A percentile compares a stretch with the other conserved stretches of the same genome.
phyloP scores from a whole-genome alignment of 1,140 invertebrate species.

The Apis cerana region DNA sequence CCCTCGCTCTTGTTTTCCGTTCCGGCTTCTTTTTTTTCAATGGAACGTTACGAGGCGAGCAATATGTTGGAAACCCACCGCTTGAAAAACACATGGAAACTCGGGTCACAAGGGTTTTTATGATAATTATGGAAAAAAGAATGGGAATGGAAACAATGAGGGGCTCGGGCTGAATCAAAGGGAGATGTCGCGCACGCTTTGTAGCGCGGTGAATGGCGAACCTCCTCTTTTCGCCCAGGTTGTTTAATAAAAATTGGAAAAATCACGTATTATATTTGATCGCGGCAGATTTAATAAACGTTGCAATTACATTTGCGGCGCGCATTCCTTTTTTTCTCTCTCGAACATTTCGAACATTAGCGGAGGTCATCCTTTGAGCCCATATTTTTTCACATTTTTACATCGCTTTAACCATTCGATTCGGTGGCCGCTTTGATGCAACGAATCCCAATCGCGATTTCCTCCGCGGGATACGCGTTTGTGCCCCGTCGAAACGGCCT shows the following conservation, averaged over 20 bases:
- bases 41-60: too few species aligned
- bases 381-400: background rate
- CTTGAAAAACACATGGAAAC: background rate
- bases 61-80: background rate
- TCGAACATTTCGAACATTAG: background rate
- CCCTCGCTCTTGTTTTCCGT: background rate
- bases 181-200: background rate
- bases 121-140: constrained; percentile 10
- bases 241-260: constrained; percentile 8
- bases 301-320: background rate
- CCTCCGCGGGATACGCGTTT: background rate
- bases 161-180: background rate
- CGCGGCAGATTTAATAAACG: background rate
- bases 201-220: background rate
- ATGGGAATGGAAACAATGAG: background rate
- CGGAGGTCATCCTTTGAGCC: background rate
- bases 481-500: too few species aligned
- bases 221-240: background rate
- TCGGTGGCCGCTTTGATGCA: background rate
- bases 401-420: background rate
- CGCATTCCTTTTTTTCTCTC: background rate
- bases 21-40: background rate
- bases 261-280: too few species aligned
- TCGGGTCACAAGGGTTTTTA: background rate
- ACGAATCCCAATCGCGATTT: background rate